Base-by-base conservation (phyloP, 2,113 vertebrate species). In the Speoplatyrhinus poulsoni region DNA sequence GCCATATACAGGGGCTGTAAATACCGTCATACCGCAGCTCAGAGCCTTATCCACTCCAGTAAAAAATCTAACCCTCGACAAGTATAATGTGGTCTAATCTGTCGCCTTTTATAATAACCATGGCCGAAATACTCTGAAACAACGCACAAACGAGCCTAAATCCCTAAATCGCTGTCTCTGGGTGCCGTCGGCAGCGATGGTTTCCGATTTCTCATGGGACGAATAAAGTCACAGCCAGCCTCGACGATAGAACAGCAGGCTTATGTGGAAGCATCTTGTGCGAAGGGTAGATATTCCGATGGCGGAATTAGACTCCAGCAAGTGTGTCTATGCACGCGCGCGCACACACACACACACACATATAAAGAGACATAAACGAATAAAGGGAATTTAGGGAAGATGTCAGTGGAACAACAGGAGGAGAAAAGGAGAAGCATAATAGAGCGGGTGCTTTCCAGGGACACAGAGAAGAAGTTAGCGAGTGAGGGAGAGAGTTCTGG, bases 1-100 rank as follows among this genome's bases (percentile, higher is more conserved):
- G 72, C 71, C 71, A 33, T 58, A 76, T 17, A 16, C 65, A 72
- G 13, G 26, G 75, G 72, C 81, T 66, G 65, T 83, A 83, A 79
- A 87, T 86, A 83, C 83, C 72, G 46, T 13, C 55, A 50, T 66
- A 81, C 74, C 56, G 47, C 72, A 65, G 68, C 69, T 16, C 60
- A 46, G 70, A 26, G 77, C 74, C 79, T 79, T 80, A 69, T 77
- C 75, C 69, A 60, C 71, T 55, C 50, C 73, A 68, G 79, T 66
- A 65, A 72, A 70, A 80, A 85, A 85, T 80, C 73, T 79, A 76
- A 62, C 32, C 54, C 12, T 71, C 69, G 78, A 87, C 82, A 67
- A 82, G 67, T 12, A 79, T 68, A 77, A 81, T 72, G 70, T 67
- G 66, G 74, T 77, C 80, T 83, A 89, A 87, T 87, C 82, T 84